A percentile compares a stretch with the other conserved stretches of the same genome.
Conservation (phyloP, 2,888 invertebrate species). For the Liodrosophila aerea region DNA sequence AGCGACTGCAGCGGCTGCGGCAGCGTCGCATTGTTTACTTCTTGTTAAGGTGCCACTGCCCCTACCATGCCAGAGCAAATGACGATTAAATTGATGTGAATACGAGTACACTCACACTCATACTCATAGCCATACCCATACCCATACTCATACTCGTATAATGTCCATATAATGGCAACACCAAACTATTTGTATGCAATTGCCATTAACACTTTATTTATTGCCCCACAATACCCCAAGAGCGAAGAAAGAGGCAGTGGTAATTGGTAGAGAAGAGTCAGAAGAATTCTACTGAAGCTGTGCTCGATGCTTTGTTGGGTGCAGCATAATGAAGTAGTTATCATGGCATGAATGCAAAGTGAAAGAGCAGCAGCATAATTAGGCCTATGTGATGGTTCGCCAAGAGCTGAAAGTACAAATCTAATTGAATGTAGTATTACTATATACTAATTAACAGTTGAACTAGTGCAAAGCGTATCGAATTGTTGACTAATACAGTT, state of each 20-base stretch:
- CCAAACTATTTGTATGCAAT: constrained; percentile 77
- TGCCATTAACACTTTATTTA: constrained; percentile 80
- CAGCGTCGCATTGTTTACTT: constrained; percentile 76
- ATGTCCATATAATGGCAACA: constrained; percentile 70
- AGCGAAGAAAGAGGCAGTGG: neutral
- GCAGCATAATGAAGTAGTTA: constrained; percentile 65
- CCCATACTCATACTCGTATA: constrained; percentile 50
- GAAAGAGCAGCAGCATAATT: constrained; percentile 29
- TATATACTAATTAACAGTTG: too few species aligned
- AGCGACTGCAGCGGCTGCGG: constrained; percentile 49
- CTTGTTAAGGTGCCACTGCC: constrained; percentile 50
- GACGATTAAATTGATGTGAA: neutral
- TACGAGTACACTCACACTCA: constrained; percentile 40
- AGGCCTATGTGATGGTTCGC: too few species aligned
- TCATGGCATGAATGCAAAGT: constrained; percentile 52
- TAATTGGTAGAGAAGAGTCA: too few species aligned
- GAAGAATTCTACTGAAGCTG: too few species aligned
- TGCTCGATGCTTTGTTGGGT: too few species aligned
- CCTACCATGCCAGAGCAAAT: constrained; percentile 18
- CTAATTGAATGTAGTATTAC: too few species aligned
- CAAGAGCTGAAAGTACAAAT: too few species aligned
- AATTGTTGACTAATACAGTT: too few species aligned
- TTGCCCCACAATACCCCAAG: constrained; percentile 41
- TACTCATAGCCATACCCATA: constrained; percentile 34
- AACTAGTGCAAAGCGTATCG: too few species aligned